These are phyloP conservation scores for Hyles vespertilio DNA, from an alignment of 1,140 invertebrate species.

Conservation along the genomic window DNA sequence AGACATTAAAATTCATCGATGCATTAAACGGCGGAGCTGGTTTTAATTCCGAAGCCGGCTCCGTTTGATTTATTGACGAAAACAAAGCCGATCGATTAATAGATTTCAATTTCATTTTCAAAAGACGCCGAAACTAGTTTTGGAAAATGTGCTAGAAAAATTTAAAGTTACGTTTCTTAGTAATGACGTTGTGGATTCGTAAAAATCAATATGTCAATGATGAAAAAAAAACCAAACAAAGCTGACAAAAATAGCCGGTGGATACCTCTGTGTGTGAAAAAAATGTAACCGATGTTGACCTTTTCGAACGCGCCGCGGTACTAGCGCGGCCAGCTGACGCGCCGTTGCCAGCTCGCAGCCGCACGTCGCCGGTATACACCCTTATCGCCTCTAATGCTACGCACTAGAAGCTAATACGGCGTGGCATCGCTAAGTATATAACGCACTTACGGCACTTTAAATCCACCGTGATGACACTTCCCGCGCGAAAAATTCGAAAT, in stretches of 20 bases:
- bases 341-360: constrained; percentile 52
- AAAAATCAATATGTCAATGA: constrained; percentile 36
- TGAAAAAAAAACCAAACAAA: constrained; percentile 48
- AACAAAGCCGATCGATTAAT: background rate
- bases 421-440: constrained; percentile 53
- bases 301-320: constrained; percentile 61
- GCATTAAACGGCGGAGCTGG: too few relatives aligned
- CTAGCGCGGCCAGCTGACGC: constrained; percentile 71
- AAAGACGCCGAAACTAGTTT: too few relatives aligned
- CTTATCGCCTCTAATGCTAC: constrained; percentile 59
- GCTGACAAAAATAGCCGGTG: constrained; percentile 49
- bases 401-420: constrained; percentile 33
- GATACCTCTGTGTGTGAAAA: constrained; percentile 43
- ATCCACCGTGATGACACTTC: constrained; percentile 44
- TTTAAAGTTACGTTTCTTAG: too few relatives aligned
- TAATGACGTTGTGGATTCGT: constrained; percentile 8
- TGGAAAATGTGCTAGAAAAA: too few relatives aligned
- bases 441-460: constrained; percentile 56
- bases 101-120: background rate
- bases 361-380: constrained; percentile 28
- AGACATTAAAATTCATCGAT: too few relatives aligned
- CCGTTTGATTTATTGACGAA: too few relatives aligned
- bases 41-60: too few relatives aligned
- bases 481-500: constrained; percentile 74
- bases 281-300: constrained; percentile 68